Conservation (phyloP, 1,140 invertebrate species). For the Neoseiulus cucumeris region DNA sequence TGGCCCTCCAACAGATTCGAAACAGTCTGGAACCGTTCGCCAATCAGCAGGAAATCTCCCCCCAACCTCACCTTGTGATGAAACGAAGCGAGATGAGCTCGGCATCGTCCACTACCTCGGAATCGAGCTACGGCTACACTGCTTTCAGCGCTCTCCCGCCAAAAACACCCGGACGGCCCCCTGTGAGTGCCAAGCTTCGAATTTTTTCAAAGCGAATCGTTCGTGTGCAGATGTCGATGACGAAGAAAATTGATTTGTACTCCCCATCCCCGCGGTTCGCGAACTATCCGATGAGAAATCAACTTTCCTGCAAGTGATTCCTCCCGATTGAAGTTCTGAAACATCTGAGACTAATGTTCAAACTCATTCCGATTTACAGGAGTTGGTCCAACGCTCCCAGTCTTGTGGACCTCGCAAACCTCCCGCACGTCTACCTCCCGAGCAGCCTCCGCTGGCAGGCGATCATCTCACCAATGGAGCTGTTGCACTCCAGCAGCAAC, state of each 20-base stretch:
- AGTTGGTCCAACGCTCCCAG: not conserved
- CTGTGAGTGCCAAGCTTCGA: not conserved
- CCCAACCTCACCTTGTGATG: not conserved
- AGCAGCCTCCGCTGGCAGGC: not conserved
- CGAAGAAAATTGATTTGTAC: too few species aligned
- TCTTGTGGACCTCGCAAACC: not conserved
- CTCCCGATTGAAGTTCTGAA: too few species aligned
- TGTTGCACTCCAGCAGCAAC: not conserved
- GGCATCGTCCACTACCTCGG: not conserved
- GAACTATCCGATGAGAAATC: too few species aligned
- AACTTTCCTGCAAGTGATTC: too few species aligned
- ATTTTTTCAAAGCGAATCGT: not conserved
- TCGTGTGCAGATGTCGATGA: not conserved
- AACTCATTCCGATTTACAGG: not conserved
- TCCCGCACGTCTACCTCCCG: not conserved
- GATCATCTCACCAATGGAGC: not conserved
- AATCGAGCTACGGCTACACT: not conserved
- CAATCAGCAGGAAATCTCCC: not conserved
- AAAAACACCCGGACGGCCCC: not conserved
- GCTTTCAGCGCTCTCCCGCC: not conserved
- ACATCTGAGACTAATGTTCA: too few species aligned
- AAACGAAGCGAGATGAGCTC: slow-evolving; percentile 10
- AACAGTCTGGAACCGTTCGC: slow-evolving; percentile 9
- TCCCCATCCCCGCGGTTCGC: too few species aligned
- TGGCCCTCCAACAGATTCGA: slow-evolving; percentile 6